Conservation (phyloP, 2,797 vertebrate genomes). For the Graptemys geographica region DNA sequence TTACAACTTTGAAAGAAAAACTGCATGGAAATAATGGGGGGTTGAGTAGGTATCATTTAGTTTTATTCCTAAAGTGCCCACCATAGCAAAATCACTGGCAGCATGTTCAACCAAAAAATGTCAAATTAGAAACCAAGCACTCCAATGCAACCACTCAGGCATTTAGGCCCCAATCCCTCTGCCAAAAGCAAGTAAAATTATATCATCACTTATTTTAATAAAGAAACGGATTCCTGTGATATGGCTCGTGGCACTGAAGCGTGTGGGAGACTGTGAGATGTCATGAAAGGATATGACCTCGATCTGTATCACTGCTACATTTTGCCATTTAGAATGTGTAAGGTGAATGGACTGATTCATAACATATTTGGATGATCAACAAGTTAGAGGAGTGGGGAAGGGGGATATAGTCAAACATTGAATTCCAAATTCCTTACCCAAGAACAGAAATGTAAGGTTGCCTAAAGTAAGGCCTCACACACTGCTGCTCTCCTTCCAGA, state of each 20-base stretch:
- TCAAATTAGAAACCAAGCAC: slow-evolving; percentile 14
- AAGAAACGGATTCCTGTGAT: background rate
- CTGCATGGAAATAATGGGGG: background rate
- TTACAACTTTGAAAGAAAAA: background rate
- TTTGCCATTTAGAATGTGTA: fast-evolving
- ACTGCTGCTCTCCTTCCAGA: fast-evolving
- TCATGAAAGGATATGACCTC: background rate
- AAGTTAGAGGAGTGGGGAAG: background rate
- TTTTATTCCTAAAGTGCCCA: slow-evolving; percentile 24
- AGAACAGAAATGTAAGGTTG: fast-evolving
- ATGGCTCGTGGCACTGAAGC: background rate
- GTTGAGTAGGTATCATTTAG: background rate
- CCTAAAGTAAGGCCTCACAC: background rate
- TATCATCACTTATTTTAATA: slow-evolving; percentile 19
- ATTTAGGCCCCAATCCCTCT: background rate
- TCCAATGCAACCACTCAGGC: background rate
- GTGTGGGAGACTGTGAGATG: background rate
- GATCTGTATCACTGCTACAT: fast-evolving
- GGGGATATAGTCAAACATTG: fast-evolving
- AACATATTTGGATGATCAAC: fast-evolving
- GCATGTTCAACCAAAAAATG: background rate
- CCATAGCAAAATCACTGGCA: slow-evolving; percentile 3
- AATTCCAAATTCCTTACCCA: fast-evolving
- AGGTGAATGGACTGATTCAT: background rate
- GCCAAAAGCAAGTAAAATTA: background rate